These are phyloP conservation scores for Cottus gobio DNA, from an alignment of 2,113 vertebrate species.

Conservation along the genomic window DNA sequence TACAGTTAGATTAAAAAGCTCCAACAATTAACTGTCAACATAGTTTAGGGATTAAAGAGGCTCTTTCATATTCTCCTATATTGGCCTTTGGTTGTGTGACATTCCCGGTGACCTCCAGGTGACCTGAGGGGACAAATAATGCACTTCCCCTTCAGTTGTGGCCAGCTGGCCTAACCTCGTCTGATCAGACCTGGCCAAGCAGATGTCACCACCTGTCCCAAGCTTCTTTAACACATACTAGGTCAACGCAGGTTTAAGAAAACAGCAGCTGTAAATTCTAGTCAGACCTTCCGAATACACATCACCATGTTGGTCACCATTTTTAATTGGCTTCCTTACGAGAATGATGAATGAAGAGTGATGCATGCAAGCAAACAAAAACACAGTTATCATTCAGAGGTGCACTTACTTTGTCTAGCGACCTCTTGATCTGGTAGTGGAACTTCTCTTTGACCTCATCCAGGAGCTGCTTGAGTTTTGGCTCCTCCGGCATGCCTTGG, in stretches of 20 bases:
- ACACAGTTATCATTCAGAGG: background rate
- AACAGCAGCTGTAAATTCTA: slow-evolving; percentile 42
- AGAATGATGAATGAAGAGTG: background rate
- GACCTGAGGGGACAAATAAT: slow-evolving; percentile 72
- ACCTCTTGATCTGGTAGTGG: slow-evolving; percentile 86
- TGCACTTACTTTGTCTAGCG: slow-evolving; percentile 91
- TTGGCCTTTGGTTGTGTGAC: slow-evolving; percentile 68
- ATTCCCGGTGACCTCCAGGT: slow-evolving; percentile 68
- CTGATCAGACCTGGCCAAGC: slow-evolving; percentile 57
- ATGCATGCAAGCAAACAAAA: background rate
- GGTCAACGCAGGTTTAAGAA: slow-evolving; percentile 67
- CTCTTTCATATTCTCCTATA: slow-evolving; percentile 19
- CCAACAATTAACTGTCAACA: slow-evolving; percentile 25
- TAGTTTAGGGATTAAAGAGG: slow-evolving; percentile 5
- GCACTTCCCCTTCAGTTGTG: slow-evolving; percentile 76
- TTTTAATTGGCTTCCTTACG: background rate
- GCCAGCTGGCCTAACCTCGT: slow-evolving; percentile 65
- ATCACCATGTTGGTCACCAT: background rate
- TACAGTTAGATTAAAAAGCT: background rate
- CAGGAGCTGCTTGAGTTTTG: slow-evolving; percentile 88
- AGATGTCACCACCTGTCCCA: slow-evolving; percentile 72
- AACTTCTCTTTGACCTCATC: slow-evolving; percentile 98
- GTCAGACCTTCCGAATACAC: slow-evolving; percentile 32
- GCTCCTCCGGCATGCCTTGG: slow-evolving; percentile 88
- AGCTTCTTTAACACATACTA: slow-evolving; percentile 39